Base-by-base conservation (phyloP, 2,797 vertebrate species). In the Molossus molossus region DNA sequence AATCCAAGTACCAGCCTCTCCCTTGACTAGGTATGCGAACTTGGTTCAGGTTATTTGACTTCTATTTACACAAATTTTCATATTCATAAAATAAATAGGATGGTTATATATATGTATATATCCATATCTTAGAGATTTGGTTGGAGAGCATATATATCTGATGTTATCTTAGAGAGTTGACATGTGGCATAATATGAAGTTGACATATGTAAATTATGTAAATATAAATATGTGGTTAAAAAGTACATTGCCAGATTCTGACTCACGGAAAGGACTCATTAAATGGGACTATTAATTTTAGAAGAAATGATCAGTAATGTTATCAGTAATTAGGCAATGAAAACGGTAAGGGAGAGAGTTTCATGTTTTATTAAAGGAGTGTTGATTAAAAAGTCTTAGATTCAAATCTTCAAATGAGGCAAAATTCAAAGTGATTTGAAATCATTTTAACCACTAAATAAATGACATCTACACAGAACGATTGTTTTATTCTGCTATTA, bases 391-490 rank as follows among this genome's bases (percentile, higher is more conserved):
- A 92, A 67, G 57, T 58, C 65, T 94, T 70, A 64, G 3, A 69
- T 81, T 87, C 50, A 83, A 70, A 76, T 96, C 6, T 86, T 1
- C 21, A 96, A 87, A 37, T 53, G 62, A 94, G 18, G 27, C 48
- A 87, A 69, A 93, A 69, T 87, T 77, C 11, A 89, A 81, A 9
- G 8, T 40, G 3, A 70, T 89, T 91, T 62, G 37, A 86, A 95
- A 75, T 87, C 2, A 85, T 73, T 95, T 90, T 89, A 45, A 7
- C 33, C 29, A 62, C 23, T 40, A 91, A 86, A 57, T 13, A 29
- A 85, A 55, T 33, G 91, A 11, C n/a, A 81, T 50, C 91, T 62
- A 75, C 77, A 5, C 9, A 23, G 53, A 87, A 67, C 27, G 6
- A 76, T 70, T 64, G 20, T 23, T 40, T 85, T 75, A 67, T 64